Evolutionary conservation across 2,113 vertebrate genomes (phyloP).

Genomic region (Sebastes fasciatus): DNA sequence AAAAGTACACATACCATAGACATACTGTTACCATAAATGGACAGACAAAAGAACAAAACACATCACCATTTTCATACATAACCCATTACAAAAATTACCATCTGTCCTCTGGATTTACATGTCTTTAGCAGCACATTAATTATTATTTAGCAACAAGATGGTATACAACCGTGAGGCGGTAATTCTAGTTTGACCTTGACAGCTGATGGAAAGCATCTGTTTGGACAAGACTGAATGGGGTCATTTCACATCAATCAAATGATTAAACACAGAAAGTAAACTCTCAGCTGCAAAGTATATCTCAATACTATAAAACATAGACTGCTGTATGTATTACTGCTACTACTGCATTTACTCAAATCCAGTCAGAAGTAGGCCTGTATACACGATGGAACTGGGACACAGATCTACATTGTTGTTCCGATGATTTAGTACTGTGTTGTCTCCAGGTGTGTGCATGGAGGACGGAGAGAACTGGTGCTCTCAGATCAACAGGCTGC

Average conservation of each 20-base stretch:
- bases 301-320: neutral
- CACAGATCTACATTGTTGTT: neutral
- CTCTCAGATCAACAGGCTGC: constrained; percentile 92
- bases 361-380: neutral
- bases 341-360: neutral
- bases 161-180: too few relatives aligned
- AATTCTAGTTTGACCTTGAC: neutral
- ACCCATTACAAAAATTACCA: too few relatives aligned
- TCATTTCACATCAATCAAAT: neutral
- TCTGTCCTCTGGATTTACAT: too few relatives aligned
- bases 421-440: neutral
- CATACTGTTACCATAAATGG: too few relatives aligned
- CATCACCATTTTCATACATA: too few relatives aligned
- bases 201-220: constrained; percentile 9
- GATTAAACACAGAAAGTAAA: neutral
- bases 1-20: too few relatives aligned
- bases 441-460: constrained; percentile 81
- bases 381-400: neutral
- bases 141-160: too few relatives aligned
- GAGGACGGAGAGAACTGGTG: constrained; percentile 91
- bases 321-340: neutral
- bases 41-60: too few relatives aligned
- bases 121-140: too few relatives aligned
- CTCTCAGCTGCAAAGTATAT: neutral
- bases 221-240: neutral